A percentile compares a stretch with the other conserved stretches of the same genome.
phyloP scores from a whole-genome alignment of 2,888 invertebrate genomes.

The Sphaerophoria taeniata region DNA sequence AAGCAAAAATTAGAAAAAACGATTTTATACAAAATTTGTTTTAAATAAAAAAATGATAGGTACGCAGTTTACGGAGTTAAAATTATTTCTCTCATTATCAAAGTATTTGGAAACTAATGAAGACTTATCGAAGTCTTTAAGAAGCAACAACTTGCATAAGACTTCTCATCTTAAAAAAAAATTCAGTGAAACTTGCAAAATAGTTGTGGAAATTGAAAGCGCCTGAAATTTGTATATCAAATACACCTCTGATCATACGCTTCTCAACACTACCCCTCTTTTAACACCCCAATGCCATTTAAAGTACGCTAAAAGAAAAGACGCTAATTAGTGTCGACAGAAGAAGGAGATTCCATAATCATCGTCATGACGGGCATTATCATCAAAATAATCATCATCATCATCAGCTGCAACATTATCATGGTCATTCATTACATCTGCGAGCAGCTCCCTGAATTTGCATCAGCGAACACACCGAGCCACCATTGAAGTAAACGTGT shows the following conservation, averaged over 20 bases:
- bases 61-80: too few relatives aligned
- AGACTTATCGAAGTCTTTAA: too few relatives aligned
- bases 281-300: slow-evolving; percentile 65
- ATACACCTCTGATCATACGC: background rate
- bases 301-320: slow-evolving; percentile 55
- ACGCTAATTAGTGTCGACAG: slow-evolving; percentile 74
- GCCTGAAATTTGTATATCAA: background rate
- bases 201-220: background rate
- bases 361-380: slow-evolving; percentile 25
- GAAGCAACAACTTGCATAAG: too few relatives aligned
- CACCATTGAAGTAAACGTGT: background rate
- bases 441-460: slow-evolving; percentile 53
- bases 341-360: slow-evolving; percentile 67
- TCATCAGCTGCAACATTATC: slow-evolving; percentile 60
- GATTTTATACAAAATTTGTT: too few relatives aligned
- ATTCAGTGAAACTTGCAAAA: too few relatives aligned
- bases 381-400: slow-evolving; percentile 24
- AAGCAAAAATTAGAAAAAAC: too few relatives aligned
- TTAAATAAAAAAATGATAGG: too few relatives aligned
- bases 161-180: too few relatives aligned
- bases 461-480: background rate
- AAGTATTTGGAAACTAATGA: too few relatives aligned
- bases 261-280: slow-evolving; percentile 41
- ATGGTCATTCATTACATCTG: slow-evolving; percentile 63
- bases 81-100: too few relatives aligned